Conservation (phyloP, 2,113 vertebrate genomes). For the Eptatretus burgeri region DNA sequence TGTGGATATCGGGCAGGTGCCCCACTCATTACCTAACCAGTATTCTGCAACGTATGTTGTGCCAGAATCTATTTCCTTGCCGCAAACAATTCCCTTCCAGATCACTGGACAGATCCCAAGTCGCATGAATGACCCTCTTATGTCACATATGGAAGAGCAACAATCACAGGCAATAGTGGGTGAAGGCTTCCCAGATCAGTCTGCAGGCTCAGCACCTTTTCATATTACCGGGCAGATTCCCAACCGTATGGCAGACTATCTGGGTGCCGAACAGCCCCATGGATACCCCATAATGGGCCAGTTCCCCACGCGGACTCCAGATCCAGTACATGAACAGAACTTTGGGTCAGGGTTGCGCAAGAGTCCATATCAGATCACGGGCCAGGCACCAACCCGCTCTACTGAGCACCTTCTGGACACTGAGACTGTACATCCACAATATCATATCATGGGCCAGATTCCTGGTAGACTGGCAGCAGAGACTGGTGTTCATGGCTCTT, state of each 20-base stretch:
- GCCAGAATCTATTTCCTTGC: too few species aligned
- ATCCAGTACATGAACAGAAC: constrained; percentile 1
- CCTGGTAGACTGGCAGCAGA: background rate
- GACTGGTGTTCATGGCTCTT: too few species aligned
- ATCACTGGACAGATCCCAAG: constrained; percentile 5
- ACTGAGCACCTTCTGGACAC: constrained; percentile 4
- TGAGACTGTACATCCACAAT: background rate
- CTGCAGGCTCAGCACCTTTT: background rate
- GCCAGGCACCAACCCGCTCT: constrained; percentile 2
- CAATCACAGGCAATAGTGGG: background rate
- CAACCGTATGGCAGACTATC: constrained; percentile 4
- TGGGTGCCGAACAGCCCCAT: constrained; percentile 2
- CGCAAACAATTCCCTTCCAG: background rate
- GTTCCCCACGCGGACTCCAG: constrained; percentile 4
- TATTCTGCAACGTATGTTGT: too few species aligned
- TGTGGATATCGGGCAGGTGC: too few species aligned
- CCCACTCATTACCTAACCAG: too few species aligned
- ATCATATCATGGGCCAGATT: constrained; percentile 6
- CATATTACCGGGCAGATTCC: constrained; percentile 1
- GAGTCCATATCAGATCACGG: constrained; percentile 2
- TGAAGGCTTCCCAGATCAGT: background rate
- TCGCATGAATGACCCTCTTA: background rate
- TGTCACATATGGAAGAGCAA: background rate
- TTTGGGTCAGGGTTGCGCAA: background rate
- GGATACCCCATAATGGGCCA: constrained; percentile 5